Percentiles rank a stretch among this genome's conserved stretches.
Conservation (phyloP, 2,888 invertebrate species). For the Agrenia bidenticulata region DNA sequence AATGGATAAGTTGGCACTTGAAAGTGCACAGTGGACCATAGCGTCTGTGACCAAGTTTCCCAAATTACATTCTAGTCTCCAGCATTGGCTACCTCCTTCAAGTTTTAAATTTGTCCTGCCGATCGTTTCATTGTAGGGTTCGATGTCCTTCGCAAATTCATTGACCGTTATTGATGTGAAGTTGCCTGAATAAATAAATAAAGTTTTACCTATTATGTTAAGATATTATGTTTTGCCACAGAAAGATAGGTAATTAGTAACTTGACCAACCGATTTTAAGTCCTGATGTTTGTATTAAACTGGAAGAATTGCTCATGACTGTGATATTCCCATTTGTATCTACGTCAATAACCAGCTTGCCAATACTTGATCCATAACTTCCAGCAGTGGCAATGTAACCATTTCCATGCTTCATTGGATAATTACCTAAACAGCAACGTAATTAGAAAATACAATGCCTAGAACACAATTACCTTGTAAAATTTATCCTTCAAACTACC, state of each 20-base stretch:
- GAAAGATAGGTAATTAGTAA: too few relatives aligned
- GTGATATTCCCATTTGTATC: conserved; percentile 18
- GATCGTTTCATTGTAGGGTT: not conserved
- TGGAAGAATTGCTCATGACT: too few relatives aligned
- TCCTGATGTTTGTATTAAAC: too few relatives aligned
- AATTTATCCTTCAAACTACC: too few relatives aligned
- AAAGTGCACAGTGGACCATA: conserved; percentile 49
- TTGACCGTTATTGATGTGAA: not conserved
- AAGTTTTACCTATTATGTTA: too few relatives aligned
- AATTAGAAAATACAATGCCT: too few relatives aligned
- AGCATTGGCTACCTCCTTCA: conserved; percentile 9
- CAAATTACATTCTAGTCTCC: conserved; percentile 43
- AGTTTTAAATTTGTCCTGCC: not conserved
- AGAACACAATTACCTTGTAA: too few relatives aligned
- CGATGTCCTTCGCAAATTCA: not conserved
- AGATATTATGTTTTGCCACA: too few relatives aligned
- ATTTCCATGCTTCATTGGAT: conserved; percentile 27
- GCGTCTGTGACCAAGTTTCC: conserved; percentile 50
- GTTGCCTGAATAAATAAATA: too few relatives aligned
- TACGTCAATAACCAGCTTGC: conserved; percentile 36
- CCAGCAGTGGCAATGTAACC: conserved; percentile 43
- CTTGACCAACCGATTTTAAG: too few relatives aligned
- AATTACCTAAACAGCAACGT: too few relatives aligned
- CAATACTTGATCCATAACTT: conserved; percentile 40
- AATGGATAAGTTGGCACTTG: not conserved